These are phyloP conservation scores for Platysternon megacephalum DNA, from an alignment of 2,113 vertebrate genomes.

Conservation along the genomic window DNA sequence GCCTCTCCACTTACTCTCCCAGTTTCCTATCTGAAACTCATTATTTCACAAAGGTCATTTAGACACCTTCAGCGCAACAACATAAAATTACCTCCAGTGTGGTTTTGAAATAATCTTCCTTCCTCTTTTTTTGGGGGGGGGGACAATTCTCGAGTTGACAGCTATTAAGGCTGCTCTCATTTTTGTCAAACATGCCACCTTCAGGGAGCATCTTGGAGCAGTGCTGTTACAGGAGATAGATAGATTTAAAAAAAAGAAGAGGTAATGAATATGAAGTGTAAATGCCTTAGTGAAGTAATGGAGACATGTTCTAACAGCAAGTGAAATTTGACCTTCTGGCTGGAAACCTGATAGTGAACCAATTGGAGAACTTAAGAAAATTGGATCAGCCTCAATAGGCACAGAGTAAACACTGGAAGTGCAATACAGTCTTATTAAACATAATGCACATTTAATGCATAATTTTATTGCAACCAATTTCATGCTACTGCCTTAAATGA, in stretches of 20 bases:
- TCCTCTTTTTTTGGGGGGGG: constrained; percentile 9
- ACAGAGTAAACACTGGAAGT: constrained; percentile 86
- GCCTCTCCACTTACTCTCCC: constrained; percentile 63
- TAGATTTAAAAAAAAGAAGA: constrained; percentile 52
- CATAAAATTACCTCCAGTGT: constrained; percentile 73
- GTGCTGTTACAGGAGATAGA: constrained; percentile 73
- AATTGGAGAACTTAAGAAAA: constrained; percentile 87
- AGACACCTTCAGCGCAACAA: constrained; percentile 73
- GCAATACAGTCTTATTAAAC: constrained; percentile 86
- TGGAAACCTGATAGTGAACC: constrained; percentile 80
- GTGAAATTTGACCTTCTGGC: constrained; percentile 87
- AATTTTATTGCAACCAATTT: constrained; percentile 89
- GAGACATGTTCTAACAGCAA: constrained; percentile 82
- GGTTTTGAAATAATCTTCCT: constrained; percentile 67
- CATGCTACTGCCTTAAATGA: constrained; percentile 85
- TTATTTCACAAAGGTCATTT: constrained; percentile 79
- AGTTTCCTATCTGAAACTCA: constrained; percentile 66
- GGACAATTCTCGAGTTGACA: constrained; percentile 72
- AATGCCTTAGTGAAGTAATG: constrained; percentile 82
- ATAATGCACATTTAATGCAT: constrained; percentile 89
- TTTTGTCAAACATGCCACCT: constrained; percentile 81
- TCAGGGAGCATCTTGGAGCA: constrained; percentile 75
- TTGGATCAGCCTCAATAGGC: constrained; percentile 84
- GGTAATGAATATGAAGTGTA: constrained; percentile 83
- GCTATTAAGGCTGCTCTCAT: constrained; percentile 75